These are phyloP conservation scores for Altica lythri DNA, from an alignment of 2,888 invertebrate species.

Conservation along the genomic window DNA sequence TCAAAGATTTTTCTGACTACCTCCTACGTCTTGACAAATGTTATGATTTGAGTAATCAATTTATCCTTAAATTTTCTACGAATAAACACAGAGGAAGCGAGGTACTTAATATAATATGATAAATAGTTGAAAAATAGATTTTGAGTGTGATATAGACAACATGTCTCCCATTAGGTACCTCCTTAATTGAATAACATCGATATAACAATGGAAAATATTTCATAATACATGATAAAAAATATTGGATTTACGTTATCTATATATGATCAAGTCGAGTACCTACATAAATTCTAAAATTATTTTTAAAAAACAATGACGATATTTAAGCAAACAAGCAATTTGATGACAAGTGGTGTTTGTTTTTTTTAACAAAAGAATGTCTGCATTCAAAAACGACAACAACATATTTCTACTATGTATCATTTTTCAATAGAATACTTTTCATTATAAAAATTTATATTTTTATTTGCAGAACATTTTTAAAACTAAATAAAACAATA, in stretches of 20 bases:
- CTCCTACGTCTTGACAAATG: too few relatives aligned
- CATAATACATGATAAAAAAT: conserved; percentile 9
- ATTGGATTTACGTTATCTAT: conserved; percentile 11
- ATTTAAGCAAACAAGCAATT: conserved; percentile 11
- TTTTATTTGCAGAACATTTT: too few relatives aligned
- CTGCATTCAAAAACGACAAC: conserved; percentile 5
- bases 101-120: neutral
- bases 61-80: too few relatives aligned
- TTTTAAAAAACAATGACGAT: conserved; percentile 4
- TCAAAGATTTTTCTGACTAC: too few relatives aligned
- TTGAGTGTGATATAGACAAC: conserved; percentile 17
- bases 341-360: conserved; percentile 15
- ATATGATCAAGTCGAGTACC: neutral
- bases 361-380: conserved; percentile 11
- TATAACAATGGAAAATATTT: conserved; percentile 6
- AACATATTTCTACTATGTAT: neutral
- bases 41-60: too few relatives aligned
- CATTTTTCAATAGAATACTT: conserved; percentile 4
- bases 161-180: conserved; percentile 24
- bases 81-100: too few relatives aligned
- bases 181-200: conserved; percentile 8
- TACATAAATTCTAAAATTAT: neutral
- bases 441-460: too few relatives aligned
- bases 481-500: too few relatives aligned
- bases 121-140: neutral